Evolutionary conservation across 2,888 invertebrate genomes (phyloP).

Genomic region (Archaeoteleia sp.): DNA sequence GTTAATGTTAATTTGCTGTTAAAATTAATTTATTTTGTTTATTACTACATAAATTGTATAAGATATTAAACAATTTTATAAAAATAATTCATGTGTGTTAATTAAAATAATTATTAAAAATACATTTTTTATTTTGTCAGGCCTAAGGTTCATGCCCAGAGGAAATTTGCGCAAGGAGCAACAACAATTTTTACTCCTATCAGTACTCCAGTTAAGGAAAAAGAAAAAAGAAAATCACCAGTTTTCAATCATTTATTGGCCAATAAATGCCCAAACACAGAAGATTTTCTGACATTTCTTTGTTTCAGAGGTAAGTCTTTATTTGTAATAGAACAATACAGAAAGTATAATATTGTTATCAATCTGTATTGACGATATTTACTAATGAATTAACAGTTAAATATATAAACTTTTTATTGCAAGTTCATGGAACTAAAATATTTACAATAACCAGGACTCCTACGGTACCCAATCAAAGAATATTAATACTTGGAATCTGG

Average conservation of each 20-base stretch:
- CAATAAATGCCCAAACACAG: slow-evolving; percentile 85
- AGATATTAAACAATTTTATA: background rate
- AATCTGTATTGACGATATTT: too few species aligned
- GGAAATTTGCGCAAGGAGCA: slow-evolving; percentile 91
- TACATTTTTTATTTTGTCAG: slow-evolving; percentile 70
- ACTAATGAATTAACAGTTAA: too few species aligned
- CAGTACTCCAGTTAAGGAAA: slow-evolving; percentile 79
- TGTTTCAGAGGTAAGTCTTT: slow-evolving; percentile 85
- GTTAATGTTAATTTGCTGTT: too few species aligned
- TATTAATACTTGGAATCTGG: too few species aligned
- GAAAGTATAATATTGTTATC: too few species aligned
- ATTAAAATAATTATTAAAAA: background rate
- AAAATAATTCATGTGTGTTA: background rate
- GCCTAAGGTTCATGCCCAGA: slow-evolving; percentile 88
- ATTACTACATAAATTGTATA: slow-evolving; percentile 8
- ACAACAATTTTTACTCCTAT: slow-evolving; percentile 78
- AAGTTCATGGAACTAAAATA: too few species aligned
- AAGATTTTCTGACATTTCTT: slow-evolving; percentile 89
- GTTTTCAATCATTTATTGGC: slow-evolving; percentile 80
- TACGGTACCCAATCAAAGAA: too few species aligned
- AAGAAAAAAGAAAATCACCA: slow-evolving; percentile 76
- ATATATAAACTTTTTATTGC: too few species aligned
- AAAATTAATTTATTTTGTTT: background rate
- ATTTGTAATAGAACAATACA: too few species aligned
- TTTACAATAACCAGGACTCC: too few species aligned